Conservation (phyloP, 2,888 invertebrate species). For the Lottia gigantea region DNA sequence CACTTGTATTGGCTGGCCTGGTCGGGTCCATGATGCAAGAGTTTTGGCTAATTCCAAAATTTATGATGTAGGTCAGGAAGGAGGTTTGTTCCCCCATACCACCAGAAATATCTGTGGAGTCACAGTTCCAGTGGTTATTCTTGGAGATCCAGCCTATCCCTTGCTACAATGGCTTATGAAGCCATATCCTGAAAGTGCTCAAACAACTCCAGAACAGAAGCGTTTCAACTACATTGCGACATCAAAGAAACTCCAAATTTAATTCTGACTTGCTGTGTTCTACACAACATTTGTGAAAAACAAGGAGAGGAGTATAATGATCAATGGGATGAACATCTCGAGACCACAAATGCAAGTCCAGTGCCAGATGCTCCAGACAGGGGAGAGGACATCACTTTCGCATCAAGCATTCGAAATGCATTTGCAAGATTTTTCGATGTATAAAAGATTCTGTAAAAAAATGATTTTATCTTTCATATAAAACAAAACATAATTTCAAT, state of each 20-base stretch:
- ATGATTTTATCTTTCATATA: too few relatives aligned
- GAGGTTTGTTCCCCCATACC: neutral
- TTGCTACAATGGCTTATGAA: conserved; percentile 21
- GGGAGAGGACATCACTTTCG: neutral
- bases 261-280: neutral
- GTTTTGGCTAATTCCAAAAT: conserved; percentile 20
- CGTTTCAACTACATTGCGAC: conserved; percentile 21
- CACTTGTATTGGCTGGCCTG: conserved; percentile 21
- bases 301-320: neutral
- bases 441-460: too few relatives aligned
- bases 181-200: conserved; percentile 14
- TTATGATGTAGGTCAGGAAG: neutral
- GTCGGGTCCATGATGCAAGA: conserved; percentile 23
- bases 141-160: conserved; percentile 27
- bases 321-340: neutral
- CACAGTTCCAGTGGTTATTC: conserved; percentile 4
- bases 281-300: neutral
- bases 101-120: neutral
- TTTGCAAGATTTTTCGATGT: neutral
- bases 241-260: neutral
- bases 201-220: conserved; percentile 5
- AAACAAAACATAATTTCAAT: too few relatives aligned
- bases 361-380: neutral
- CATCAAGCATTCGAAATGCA: neutral
- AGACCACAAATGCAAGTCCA: too few relatives aligned